Base-by-base conservation (phyloP, 2,797 vertebrate genomes). In the Malacoctenus gilli region DNA sequence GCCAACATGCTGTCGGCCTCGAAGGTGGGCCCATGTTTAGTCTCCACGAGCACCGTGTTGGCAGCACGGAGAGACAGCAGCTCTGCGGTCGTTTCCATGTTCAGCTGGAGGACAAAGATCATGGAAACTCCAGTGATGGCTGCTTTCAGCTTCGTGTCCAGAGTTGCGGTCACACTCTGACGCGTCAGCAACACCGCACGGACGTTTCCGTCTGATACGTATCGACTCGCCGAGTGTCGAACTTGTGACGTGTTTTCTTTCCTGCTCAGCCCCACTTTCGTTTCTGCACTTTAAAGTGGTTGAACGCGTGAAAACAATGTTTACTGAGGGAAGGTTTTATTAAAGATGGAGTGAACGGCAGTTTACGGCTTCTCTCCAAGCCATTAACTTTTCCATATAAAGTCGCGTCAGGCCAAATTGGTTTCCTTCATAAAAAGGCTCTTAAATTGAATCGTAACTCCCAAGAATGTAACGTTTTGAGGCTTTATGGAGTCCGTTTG, bases 341-440 rank as follows among this genome's bases (percentile, higher is more conserved):
- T 28, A 2, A 30, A 31, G 28, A 23, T 2, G 42, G 20, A 62
- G 57, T 53, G 38, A 69, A 71, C 64, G 57, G 49, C 13, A 28
- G 39, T 73, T 72, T 71, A 48, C 59, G 55, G 39, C 47, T 39
- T 54, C 34, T 59, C 20, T 57, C 52, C 52, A 72, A 71, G 38
- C 42, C 43, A 65, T 79, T 72, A 70, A 75, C 56, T 75, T 84
- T 77, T 81, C 72, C 72, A 71, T 63, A 75, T 84, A 75, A 84
- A 82, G 66, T 77, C 34, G 60, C 32, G 60, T 28, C 46, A 15
- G 63, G 55, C 44, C 59, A 65, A 68, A 72, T 82, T 79, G 57
- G 74, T 78, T 82, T 77, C 73, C 70, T 66, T 46, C 19, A 68
- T 83, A 71, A 76, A 80, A 79, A 41, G 3, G 2, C 47, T 21